Evolutionary conservation across 2,113 vertebrate genomes (phyloP).

Genomic region (Rissa tridactyla): DNA sequence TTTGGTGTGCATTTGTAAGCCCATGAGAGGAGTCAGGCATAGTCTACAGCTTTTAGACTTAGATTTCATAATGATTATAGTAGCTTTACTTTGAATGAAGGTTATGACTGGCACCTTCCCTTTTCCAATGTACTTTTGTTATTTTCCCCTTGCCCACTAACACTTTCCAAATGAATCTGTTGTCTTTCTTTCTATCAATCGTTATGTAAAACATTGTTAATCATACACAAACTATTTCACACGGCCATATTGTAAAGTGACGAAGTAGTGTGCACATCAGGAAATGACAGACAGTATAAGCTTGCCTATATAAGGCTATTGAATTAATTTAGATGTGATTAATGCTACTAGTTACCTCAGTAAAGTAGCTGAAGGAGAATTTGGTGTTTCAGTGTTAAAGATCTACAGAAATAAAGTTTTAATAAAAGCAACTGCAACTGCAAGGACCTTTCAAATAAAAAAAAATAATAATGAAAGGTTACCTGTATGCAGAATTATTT

Average conservation of each 20-base stretch:
- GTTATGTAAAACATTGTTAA: neutral
- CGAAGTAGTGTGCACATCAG: neutral
- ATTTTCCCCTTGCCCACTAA: neutral
- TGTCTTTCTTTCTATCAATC: neutral
- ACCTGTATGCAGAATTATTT: neutral
- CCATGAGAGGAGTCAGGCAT: neutral
- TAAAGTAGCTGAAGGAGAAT: neutral
- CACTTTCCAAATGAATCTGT: neutral
- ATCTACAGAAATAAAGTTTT: neutral
- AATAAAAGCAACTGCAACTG: neutral
- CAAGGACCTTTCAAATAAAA: neutral
- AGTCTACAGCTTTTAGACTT: neutral
- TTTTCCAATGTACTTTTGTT: neutral
- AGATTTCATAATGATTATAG: neutral
- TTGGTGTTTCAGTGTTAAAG: neutral
- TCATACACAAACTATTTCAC: neutral
- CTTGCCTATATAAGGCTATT: neutral
- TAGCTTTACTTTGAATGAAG: neutral
- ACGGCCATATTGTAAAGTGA: neutral
- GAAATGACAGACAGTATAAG: neutral
- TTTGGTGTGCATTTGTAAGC: neutral
- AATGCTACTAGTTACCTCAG: neutral
- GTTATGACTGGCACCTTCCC: neutral
- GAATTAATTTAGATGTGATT: neutral
- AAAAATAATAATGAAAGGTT: neutral